Percentiles rank a stretch among this genome's conserved stretches.
Conservation (phyloP, 2,113 vertebrate species). For the Lophochroa leadbeateri region DNA sequence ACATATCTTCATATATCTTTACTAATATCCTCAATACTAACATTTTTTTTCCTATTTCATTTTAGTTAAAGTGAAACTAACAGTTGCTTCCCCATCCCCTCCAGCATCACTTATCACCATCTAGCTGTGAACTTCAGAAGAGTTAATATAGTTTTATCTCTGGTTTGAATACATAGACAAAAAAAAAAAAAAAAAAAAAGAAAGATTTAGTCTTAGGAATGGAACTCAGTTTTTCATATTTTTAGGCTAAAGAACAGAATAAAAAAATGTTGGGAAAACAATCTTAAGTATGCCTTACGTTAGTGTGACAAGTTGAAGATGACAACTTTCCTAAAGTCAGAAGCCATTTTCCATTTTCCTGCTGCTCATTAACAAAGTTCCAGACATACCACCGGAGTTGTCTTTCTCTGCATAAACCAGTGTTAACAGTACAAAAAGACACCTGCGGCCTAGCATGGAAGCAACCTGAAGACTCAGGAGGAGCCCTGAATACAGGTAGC, state of each 20-base stretch:
- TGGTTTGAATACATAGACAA: not conserved
- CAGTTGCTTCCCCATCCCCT: not conserved
- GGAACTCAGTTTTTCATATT: not conserved
- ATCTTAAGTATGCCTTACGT: not conserved
- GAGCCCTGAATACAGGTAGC: not conserved
- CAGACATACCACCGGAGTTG: not conserved
- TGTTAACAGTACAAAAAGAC: not conserved
- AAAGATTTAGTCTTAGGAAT: not conserved
- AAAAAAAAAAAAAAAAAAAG: not conserved
- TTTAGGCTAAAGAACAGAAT: conserved; percentile 8
- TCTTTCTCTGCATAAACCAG: not conserved
- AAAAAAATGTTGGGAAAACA: not conserved
- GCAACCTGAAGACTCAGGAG: not conserved
- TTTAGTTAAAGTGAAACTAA: not conserved
- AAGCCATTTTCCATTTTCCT: not conserved
- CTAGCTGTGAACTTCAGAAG: conserved; percentile 1
- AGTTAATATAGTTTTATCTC: not conserved
- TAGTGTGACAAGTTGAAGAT: not conserved
- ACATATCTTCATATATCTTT: conserved; percentile 19
- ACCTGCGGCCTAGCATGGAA: not conserved
- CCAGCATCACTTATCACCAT: not conserved
- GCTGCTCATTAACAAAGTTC: not conserved
- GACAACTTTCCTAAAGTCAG: not conserved
- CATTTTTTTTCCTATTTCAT: not conserved
- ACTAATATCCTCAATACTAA: not conserved